phyloP scores from a whole-genome alignment of 2,888 invertebrate species.

The Antheraea yamamai region DNA sequence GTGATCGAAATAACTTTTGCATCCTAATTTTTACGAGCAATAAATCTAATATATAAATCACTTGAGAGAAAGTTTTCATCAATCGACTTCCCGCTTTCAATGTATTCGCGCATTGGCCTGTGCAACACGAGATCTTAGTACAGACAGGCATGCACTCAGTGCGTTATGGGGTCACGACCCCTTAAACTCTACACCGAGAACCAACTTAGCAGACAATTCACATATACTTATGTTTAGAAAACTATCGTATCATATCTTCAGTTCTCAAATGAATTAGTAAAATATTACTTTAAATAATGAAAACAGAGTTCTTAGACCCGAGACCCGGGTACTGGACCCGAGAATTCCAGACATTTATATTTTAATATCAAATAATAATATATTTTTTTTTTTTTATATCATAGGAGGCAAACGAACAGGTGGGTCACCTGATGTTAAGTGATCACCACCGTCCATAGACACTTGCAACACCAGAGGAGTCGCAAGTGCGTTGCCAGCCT shows the following conservation, averaged over 20 bases:
- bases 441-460: too few species aligned
- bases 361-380: too few species aligned
- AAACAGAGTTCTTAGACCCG: too few species aligned
- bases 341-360: too few species aligned
- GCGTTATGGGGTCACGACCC: background rate
- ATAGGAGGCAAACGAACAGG: too few species aligned
- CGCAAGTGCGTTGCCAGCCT: too few species aligned
- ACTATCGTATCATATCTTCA: background rate
- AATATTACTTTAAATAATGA: too few species aligned
- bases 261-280: background rate
- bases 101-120: conserved; percentile 24
- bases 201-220: background rate
- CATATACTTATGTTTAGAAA: background rate
- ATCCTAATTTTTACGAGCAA: conserved; percentile 14
- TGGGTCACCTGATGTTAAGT: too few species aligned
- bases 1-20: background rate
- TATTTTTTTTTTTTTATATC: too few species aligned
- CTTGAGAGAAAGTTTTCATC: conserved; percentile 21
- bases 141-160: background rate
- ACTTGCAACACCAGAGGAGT: too few species aligned
- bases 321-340: too few species aligned
- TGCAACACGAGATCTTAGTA: conserved; percentile 19
- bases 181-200: background rate
- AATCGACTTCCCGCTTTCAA: conserved; percentile 19
- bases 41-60: conserved; percentile 23